Conservation (phyloP, 64 coral and sea anemone species). For the Stichodactyla helianthus region DNA sequence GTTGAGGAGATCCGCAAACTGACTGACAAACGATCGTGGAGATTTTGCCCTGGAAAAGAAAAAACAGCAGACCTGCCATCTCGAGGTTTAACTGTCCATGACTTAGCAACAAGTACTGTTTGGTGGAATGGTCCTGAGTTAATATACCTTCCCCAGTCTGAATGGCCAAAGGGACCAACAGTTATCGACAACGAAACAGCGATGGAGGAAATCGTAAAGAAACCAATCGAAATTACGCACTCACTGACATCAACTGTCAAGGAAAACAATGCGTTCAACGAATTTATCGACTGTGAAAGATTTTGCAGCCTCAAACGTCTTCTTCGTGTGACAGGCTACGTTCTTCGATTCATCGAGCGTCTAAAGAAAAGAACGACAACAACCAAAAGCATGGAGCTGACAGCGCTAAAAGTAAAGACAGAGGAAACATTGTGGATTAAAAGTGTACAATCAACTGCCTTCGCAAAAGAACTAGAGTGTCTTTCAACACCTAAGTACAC, state of each 20-base stretch:
- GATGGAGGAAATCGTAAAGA: neutral
- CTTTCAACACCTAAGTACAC: neutral
- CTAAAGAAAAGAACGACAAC: slow-evolving; percentile 20
- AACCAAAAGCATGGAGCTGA: slow-evolving; percentile 1
- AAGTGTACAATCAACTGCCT: neutral
- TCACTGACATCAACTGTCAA: neutral
- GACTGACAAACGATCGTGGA: slow-evolving; percentile 1
- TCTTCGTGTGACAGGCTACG: slow-evolving; percentile 3
- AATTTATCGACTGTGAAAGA: slow-evolving; percentile 35
- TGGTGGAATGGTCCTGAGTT: slow-evolving; percentile 29
- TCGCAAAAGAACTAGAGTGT: too few relatives aligned
- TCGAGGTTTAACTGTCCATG: neutral
- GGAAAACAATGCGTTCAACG: neutral
- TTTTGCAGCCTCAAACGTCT: slow-evolving; percentile 24
- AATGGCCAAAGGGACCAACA: neutral
- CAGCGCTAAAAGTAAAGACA: slow-evolving; percentile 4
- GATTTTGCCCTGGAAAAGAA: neutral
- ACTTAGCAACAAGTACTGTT: neutral
- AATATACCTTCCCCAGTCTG: neutral
- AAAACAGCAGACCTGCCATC: slow-evolving; percentile 29
- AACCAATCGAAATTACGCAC: neutral
- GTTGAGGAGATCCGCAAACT: slow-evolving; percentile 27
- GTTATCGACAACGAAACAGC: neutral
- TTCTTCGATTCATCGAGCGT: slow-evolving; percentile 12
- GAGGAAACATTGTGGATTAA: slow-evolving; percentile 36